These are phyloP conservation scores for Dioctria linearis DNA, from an alignment of 2,888 invertebrate species.

Conservation along the genomic window DNA sequence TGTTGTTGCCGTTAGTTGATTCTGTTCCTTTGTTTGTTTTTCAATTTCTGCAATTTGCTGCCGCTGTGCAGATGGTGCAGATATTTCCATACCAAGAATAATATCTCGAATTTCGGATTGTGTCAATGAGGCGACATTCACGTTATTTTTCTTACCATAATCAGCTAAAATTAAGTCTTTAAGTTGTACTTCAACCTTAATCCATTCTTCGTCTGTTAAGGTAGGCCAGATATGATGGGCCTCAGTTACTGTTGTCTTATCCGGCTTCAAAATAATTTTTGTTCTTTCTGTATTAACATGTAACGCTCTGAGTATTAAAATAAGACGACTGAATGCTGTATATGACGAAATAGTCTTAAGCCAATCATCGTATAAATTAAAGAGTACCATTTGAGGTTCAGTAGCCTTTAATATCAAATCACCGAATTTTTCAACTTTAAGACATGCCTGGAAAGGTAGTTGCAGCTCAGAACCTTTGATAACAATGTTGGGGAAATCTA, in stretches of 20 bases:
- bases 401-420: slow-evolving; percentile 99
- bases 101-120: slow-evolving; percentile 99
- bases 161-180: slow-evolving; percentile 99
- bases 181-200: slow-evolving; percentile 97
- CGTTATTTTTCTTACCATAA: slow-evolving; percentile 99
- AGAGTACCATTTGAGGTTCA: slow-evolving; percentile 99
- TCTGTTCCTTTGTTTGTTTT: slow-evolving; percentile 99
- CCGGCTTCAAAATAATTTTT: slow-evolving; percentile 98
- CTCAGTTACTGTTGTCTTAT: slow-evolving; percentile 99
- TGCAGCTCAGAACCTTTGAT: slow-evolving; percentile 99
- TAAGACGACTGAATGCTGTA: slow-evolving; percentile 97
- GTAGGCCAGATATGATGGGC: slow-evolving; percentile 99
- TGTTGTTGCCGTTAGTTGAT: slow-evolving; percentile 97
- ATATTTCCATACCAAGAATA: slow-evolving; percentile 99
- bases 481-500: slow-evolving; percentile 99
- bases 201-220: slow-evolving; percentile 98
- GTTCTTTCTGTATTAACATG: slow-evolving; percentile 99
- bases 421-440: slow-evolving; percentile 99
- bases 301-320: slow-evolving; percentile 94
- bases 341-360: slow-evolving; percentile 99
- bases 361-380: slow-evolving; percentile 99
- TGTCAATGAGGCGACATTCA: slow-evolving; percentile 98
- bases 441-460: slow-evolving; percentile 98
- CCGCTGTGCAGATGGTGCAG: slow-evolving; percentile 98
- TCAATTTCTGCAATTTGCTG: slow-evolving; percentile 99